Conservation (phyloP, 2,888 invertebrate species). For the Dryobota labecula region DNA sequence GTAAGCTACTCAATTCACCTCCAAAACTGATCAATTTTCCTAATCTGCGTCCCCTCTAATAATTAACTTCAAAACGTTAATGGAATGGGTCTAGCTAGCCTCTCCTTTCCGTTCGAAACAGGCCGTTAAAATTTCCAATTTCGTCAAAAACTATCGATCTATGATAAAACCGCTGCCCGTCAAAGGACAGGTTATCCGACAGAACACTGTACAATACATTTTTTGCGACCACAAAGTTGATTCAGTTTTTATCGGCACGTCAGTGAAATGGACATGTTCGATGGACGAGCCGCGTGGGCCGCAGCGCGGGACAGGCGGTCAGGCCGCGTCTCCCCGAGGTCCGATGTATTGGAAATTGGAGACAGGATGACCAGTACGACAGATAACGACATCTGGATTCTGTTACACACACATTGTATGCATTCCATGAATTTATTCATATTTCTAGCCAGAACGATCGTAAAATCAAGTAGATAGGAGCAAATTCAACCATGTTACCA, state of each 20-base stretch:
- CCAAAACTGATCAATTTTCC: conserved; percentile 7
- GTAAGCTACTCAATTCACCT: not conserved
- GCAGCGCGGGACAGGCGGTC: conserved; percentile 67
- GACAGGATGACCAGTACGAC: conserved; percentile 18
- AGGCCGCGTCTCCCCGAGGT: conserved; percentile 45
- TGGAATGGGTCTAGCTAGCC: conserved; percentile 16
- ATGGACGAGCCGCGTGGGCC: conserved; percentile 73
- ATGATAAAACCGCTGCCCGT: conserved; percentile 65
- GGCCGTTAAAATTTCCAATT: conserved; percentile 56
- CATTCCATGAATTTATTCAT: conserved; percentile 25
- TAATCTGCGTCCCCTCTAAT: conserved; percentile 2
- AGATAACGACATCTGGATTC: conserved; percentile 28
- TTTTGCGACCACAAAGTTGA: conserved; percentile 73
- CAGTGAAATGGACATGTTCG: conserved; percentile 75
- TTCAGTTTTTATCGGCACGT: conserved; percentile 71
- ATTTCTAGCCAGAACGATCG: not conserved
- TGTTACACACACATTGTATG: conserved; percentile 6
- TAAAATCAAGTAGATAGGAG: not conserved
- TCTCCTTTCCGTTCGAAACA: conserved; percentile 66
- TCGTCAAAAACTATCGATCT: conserved; percentile 64
- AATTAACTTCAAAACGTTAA: conserved; percentile 35
- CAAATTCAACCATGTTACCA: not conserved
- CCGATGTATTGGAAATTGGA: conserved; percentile 54
- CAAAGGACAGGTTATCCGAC: conserved; percentile 67
- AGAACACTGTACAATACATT: conserved; percentile 66